phyloP scores from a whole-genome alignment of 1,140 invertebrate genomes.

The Episyrphus balteatus region DNA sequence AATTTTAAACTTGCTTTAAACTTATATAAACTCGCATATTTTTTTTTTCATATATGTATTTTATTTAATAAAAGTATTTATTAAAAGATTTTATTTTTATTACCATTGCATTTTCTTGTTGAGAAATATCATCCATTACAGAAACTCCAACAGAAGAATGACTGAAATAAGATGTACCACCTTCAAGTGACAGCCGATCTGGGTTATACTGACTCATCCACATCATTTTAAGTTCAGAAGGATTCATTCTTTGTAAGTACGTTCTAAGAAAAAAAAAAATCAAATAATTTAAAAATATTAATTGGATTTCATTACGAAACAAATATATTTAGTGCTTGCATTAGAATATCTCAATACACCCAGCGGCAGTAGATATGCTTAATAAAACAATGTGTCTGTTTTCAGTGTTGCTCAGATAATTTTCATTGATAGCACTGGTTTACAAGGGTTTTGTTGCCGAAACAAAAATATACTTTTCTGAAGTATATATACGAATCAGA shows the following conservation, averaged over 20 bases:
- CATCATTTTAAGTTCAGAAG: conserved; percentile 55
- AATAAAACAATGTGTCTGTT: too few relatives aligned
- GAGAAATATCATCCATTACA: conserved; percentile 31
- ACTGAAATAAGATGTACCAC: conserved; percentile 23
- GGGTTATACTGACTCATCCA: conserved; percentile 50
- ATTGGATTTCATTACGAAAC: too few relatives aligned
- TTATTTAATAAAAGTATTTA: not conserved
- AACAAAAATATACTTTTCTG: too few relatives aligned
- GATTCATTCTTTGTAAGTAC: conserved; percentile 24
- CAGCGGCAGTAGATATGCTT: too few relatives aligned
- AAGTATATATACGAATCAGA: too few relatives aligned
- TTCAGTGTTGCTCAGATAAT: too few relatives aligned
- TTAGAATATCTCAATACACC: too few relatives aligned
- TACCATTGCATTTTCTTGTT: conserved; percentile 30
- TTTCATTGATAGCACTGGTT: too few relatives aligned
- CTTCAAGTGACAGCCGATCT: conserved; percentile 30
- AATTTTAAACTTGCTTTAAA: too few relatives aligned
- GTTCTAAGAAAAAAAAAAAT: not conserved
- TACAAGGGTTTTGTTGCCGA: too few relatives aligned
- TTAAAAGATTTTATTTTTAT: conserved; percentile 1
- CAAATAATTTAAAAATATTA: too few relatives aligned
- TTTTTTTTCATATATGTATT: not conserved
- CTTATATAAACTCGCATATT: not conserved
- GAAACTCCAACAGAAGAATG: conserved; percentile 29
- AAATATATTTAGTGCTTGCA: too few relatives aligned